Conservation (phyloP, 2,113 vertebrate species). For the Ophiodon elongatus region DNA sequence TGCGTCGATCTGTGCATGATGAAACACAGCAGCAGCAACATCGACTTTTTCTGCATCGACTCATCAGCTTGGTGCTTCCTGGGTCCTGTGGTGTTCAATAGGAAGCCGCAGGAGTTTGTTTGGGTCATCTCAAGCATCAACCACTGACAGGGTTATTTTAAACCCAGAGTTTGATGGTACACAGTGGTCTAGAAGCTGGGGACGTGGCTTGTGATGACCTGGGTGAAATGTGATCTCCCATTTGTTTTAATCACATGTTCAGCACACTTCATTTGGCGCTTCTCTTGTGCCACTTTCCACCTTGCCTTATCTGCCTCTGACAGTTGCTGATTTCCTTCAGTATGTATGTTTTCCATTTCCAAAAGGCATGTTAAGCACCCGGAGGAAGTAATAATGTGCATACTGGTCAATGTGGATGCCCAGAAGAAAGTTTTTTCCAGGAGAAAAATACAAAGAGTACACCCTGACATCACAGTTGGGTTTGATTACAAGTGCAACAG, state of each 20-base stretch:
- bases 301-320: background rate
- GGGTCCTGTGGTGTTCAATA: slow-evolving; percentile 45
- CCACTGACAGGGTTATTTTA: slow-evolving; percentile 60
- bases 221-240: background rate
- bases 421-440: background rate
- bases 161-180: slow-evolving; percentile 33
- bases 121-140: slow-evolving; percentile 50
- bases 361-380: background rate
- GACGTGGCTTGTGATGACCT: slow-evolving; percentile 4
- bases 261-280: background rate
- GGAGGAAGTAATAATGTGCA: background rate
- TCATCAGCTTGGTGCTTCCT: slow-evolving; percentile 53
- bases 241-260: background rate
- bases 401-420: background rate
- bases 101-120: slow-evolving; percentile 58
- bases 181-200: slow-evolving; percentile 17
- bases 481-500: background rate
- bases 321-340: background rate
- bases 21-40: slow-evolving; percentile 54
- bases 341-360: background rate
- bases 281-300: background rate
- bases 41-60: slow-evolving; percentile 67
- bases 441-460: background rate
- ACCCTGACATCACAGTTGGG: background rate
- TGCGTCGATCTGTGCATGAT: slow-evolving; percentile 19